Base-by-base conservation (phyloP, 1,140 invertebrate species). In the Oryzaephilus surinamensis region DNA sequence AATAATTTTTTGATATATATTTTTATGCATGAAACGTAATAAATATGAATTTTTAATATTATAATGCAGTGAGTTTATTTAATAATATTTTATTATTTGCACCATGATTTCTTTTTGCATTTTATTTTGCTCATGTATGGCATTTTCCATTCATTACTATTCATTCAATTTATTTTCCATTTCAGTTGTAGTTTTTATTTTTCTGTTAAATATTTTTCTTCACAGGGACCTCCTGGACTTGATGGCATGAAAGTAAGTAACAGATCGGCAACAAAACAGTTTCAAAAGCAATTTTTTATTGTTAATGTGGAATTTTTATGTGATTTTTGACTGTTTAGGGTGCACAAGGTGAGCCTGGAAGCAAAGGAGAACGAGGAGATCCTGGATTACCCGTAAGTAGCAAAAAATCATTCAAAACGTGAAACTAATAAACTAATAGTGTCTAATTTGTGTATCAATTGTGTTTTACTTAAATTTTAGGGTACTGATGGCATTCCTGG, bases 401-500 rank as follows among this genome's bases (percentile, higher is more conserved):
- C 19, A 28, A 21, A 12, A n/a, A n/a, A n/a, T n/a, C n/a, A n/a
- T n/a, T n/a, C n/a, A n/a, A n/a, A n/a, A n/a, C n/a, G n/a, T n/a
- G n/a, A n/a, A n/a, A n/a, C n/a, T n/a, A n/a, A n/a, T n/a, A n/a
- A n/a, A 29, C 7, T 23, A 41, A 33, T 24, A 3, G 15, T 6
- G 32, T 10, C 7, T 33, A 26, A 8, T 40, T 32, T 11, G 2
- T 30, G 6, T 39, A 23, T 16, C 11, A 11, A 27, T 27, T 18
- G 6, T 33, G 12, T 24, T 27, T 21, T 8, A 27, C 4, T 33
- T n/a, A n/a, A 37, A 43, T 69, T 76, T 73, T 74, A 91, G 86
- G 87, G 87, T 50, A 91, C 86, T 40, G 88, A 93, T 62, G 87
- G 88, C 55, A 91, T 92, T 60, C 87, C 87, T 55, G 87, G 87